Evolutionary conservation across 2,113 vertebrate genomes (phyloP), one percentile per base, ranked within the genome.

Genomic region (Bucco capensis): DNA sequence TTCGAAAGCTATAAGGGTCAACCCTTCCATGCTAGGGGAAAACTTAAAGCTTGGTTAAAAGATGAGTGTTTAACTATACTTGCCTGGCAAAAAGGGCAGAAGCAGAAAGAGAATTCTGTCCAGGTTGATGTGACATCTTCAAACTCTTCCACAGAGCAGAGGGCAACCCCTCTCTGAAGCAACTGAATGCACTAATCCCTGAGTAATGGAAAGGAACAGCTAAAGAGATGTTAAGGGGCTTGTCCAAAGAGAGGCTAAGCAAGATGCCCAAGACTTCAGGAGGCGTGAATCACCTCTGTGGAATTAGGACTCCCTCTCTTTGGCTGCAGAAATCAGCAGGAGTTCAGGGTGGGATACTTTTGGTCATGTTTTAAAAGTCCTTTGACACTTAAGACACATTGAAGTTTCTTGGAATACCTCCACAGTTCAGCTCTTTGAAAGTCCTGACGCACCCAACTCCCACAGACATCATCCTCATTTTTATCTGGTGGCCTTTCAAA

Each of bases 351-450:
- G 30, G 14, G 6, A 49, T 27, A 12, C 0, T 1, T 50, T 38
- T 46, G 27, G 13, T 30, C 10, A 25, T 22, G 2, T 60, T 75
- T 79, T 82, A 28, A 31, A 79, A 77, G 7, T 33, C 27, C 24
- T 73, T 84, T 49, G 11, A 18, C 62, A 24, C 19, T 66, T 85
- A 40, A 82, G 78, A 78, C 14, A 12, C 1, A 0, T 61, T 75
- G 23, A 73, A 22, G 8, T 84, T 96, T 95, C 91, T 92, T 79
- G 64, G 74, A 96, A 56, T 73, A 61, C 67, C 27, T 83, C 24
- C 56, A 15, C 58, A 83, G 47, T 47, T 57, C 37, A 70, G 35
- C 66, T 95, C 69, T 78, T 89, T 95, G 47, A 71, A 91, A 88
- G 69, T 58, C 67, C 38, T 64, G 54, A 80, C 30, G 30, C 3